phyloP scores from a whole-genome alignment of 1,140 invertebrate genomes.

The Pogonomyrmex californicus region DNA sequence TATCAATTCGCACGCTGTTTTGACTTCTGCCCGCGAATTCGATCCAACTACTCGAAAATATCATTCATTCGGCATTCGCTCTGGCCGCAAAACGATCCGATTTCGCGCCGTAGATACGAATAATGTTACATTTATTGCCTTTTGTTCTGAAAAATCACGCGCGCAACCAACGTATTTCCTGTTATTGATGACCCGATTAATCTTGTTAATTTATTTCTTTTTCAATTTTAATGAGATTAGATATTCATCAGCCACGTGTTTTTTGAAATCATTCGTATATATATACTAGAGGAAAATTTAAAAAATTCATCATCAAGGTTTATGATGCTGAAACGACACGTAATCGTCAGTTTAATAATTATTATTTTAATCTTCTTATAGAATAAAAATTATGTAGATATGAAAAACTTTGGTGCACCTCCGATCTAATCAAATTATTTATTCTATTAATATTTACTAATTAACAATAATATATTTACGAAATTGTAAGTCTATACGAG shows the following conservation, averaged over 20 bases:
- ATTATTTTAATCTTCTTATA: conserved; percentile 13
- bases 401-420: not conserved
- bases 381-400: not conserved
- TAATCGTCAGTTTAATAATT: not conserved
- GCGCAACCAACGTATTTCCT: not conserved
- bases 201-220: not conserved
- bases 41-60: conserved; percentile 38
- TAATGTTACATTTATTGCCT: not conserved
- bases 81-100: not conserved
- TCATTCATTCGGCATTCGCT: not conserved
- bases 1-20: conserved; percentile 66
- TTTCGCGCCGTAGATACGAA: not conserved
- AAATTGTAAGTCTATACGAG: no score
- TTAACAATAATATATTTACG: no score
- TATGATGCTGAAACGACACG: not conserved
- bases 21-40: conserved; percentile 65
- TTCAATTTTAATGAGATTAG: not conserved
- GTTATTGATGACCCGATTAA: not conserved
- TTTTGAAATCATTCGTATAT: not conserved
- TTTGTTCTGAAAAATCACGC: not conserved
- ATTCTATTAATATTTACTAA: not conserved
- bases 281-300: not conserved
- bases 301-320: not conserved
- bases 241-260: not conserved
- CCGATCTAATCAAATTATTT: not conserved